Conservation (phyloP, 1,140 invertebrate species). For the Octopus bimaculoides region DNA sequence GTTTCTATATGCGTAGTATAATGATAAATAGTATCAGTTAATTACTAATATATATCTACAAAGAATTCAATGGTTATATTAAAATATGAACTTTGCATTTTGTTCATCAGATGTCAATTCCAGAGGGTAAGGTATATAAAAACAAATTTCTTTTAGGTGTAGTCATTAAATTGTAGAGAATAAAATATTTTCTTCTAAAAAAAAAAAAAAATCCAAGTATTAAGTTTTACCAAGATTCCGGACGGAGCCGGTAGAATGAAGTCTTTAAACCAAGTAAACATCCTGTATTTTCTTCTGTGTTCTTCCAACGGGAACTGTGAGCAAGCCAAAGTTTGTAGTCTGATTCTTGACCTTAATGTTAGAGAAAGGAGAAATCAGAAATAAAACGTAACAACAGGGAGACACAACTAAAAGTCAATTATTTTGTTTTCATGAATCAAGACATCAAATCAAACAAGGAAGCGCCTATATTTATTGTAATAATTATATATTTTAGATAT, state of each 20-base stretch:
- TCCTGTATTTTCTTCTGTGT: conserved; percentile 24
- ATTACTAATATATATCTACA: background rate
- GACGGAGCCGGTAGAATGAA: conserved; percentile 40
- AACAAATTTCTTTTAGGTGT: background rate
- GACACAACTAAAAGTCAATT: no score
- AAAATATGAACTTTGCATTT: background rate
- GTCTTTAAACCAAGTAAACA: conserved; percentile 49
- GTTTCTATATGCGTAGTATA: no score
- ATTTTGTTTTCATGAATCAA: no score
- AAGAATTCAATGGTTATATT: background rate
- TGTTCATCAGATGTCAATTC: background rate
- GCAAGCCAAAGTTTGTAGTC: conserved; percentile 51
- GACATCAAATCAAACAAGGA: no score
- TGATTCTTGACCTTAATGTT: no score
- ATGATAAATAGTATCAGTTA: background rate
- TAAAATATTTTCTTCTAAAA: background rate
- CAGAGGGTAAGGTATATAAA: background rate
- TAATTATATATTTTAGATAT: no score
- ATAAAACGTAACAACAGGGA: no score
- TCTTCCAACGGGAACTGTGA: conserved; percentile 27
- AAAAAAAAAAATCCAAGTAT: background rate
- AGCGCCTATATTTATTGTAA: no score
- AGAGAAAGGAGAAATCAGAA: no score
- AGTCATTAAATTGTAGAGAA: background rate
- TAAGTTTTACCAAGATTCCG: conserved; percentile 47